Evolutionary conservation across 2,888 invertebrate genomes (phyloP).

Genomic region (Kuschelorhynchus macadamiae): DNA sequence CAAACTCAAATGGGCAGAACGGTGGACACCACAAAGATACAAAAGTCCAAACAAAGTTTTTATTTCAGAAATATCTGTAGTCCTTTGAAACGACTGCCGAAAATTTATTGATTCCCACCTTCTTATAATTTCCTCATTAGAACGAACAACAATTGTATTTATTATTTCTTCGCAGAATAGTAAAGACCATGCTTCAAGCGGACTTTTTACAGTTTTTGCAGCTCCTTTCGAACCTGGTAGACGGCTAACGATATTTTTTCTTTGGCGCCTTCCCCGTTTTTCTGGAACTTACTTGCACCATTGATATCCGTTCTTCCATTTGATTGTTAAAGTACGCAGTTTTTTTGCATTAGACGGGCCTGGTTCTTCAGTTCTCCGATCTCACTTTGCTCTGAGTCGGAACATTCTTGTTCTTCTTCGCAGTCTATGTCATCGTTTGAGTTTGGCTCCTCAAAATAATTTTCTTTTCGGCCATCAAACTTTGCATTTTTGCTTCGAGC

Average conservation of each 20-base stretch:
- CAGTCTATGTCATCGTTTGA: too few species aligned
- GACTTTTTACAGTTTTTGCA: constrained; percentile 25
- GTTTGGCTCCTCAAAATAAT: too few species aligned
- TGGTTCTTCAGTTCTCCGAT: too few species aligned
- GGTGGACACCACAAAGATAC: constrained; percentile 13
- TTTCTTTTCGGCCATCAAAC: too few species aligned
- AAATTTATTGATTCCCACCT: constrained; percentile 12
- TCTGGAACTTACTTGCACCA: constrained; percentile 22
- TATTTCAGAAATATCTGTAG: background rate
- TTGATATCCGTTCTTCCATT: constrained; percentile 21
- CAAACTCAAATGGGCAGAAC: constrained; percentile 18
- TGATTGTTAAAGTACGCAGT: background rate
- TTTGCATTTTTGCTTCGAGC: too few species aligned
- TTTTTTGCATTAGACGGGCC: constrained; percentile 8
- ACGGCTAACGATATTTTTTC: constrained; percentile 26
- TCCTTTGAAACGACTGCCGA: background rate
- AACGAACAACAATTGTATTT: constrained; percentile 18
- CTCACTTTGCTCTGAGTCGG: too few species aligned
- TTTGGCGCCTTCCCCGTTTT: constrained; percentile 24
- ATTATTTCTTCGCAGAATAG: constrained; percentile 24
- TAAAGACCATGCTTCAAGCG: constrained; percentile 24
- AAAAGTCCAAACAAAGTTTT: constrained; percentile 14
- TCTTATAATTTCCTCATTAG: constrained; percentile 36
- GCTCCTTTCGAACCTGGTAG: constrained; percentile 31
- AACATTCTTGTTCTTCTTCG: too few species aligned